These are phyloP conservation scores for Alligator sinensis DNA, from an alignment of 2,113 vertebrate species.

Conservation along the genomic window DNA sequence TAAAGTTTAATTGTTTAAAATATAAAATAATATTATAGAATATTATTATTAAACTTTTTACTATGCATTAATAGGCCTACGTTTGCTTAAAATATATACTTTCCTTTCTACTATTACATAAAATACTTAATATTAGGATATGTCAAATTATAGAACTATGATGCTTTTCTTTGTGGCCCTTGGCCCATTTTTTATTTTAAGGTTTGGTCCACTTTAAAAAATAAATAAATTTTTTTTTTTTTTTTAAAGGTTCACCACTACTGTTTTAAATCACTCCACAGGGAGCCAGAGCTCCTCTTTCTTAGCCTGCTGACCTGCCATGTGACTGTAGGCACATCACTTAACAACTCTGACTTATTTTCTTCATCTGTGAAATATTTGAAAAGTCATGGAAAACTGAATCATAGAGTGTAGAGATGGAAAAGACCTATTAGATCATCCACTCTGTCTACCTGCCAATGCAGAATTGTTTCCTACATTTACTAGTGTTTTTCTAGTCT, in stretches of 20 bases:
- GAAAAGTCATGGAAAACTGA: constrained; percentile 40
- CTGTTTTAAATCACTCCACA: not conserved
- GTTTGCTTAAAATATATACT: no score
- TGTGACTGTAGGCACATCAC: constrained; percentile 35
- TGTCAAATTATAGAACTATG: no score
- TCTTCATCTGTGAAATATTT: constrained; percentile 54
- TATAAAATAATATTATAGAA: no score
- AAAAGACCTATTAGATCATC: constrained; percentile 33
- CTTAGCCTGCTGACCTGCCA: not conserved
- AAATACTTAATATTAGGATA: no score
- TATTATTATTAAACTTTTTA: no score
- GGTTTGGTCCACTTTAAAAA: not conserved
- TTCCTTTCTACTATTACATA: no score
- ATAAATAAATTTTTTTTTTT: not conserved
- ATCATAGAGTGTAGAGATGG: constrained; percentile 60
- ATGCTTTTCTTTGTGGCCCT: no score
- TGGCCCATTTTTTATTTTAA: no score
- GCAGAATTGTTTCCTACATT: constrained; percentile 59
- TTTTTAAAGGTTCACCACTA: not conserved
- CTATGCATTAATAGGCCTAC: no score
- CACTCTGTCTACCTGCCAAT: constrained; percentile 44
- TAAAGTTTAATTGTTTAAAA: no score
- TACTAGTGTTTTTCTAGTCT: constrained; percentile 55
- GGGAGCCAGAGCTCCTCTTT: not conserved
- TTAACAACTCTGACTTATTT: constrained; percentile 24